Base-by-base conservation (phyloP, 1,140 invertebrate genomes). In the Tribolium castaneum region DNA sequence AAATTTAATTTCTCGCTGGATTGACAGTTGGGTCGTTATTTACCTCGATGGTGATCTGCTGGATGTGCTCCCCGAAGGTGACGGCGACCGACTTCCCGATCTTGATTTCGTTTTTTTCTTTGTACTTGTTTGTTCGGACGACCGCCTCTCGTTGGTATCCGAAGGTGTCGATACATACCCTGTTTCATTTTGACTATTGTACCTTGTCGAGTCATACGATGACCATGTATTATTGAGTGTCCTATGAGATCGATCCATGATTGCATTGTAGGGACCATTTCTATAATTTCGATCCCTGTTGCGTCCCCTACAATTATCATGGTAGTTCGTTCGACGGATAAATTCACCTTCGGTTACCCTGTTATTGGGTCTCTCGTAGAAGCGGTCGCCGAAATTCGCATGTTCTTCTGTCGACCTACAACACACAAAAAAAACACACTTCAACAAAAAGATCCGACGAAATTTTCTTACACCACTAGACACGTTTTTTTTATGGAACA, bases 331-430 rank as follows among this genome's bases (percentile, higher is more conserved):
- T 85, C 82, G 86, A 84, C 80, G 75, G 54, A 84, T 76, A 71
- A 81, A 85, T 81, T 82, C 85, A 73, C 77, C 80, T 77, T 82
- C 82, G 62, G 78, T 66, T 83, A 82, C 79, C 51, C 84, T 78
- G 66, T 78, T 82, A 75, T 82, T 84, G 83, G 82, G 86, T 78
- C 89, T 86, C 75, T 89, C 89, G 85, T 88, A 89, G 81, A 89
- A 89, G 78, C 85, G 83, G 22, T 85, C 82, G 72, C 71, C 51
- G 56, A 84, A 82, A 54, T 73, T 79, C 19, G 66, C 78, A 78
- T 85, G 85, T 75, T 89, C 88, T 80, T 89, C 89, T 78, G 87
- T 86, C 84, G 88, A 89, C 83, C 88, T 89, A 83, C 10, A 86
- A 66, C 9, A 39, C 34, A 9, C 39, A 45, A 45, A 45, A 45